These are phyloP conservation scores for Isaurus tuberculatus DNA, from an alignment of 92 coral and sea anemone species.

Conservation along the genomic window DNA sequence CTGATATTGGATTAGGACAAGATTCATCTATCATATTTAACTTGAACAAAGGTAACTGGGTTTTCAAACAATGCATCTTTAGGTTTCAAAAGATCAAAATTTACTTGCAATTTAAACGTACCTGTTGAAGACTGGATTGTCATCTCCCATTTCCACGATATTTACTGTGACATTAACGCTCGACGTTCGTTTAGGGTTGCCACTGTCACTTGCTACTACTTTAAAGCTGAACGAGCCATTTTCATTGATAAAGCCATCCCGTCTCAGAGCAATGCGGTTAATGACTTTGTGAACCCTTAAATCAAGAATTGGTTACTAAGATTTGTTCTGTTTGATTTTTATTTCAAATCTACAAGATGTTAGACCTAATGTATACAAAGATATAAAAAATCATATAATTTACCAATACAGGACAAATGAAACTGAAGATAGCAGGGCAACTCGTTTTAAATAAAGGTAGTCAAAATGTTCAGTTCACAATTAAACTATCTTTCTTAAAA, in stretches of 20 bases:
- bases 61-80: too few species aligned
- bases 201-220: conserved; percentile 88
- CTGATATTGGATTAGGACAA: too few species aligned
- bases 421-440: too few species aligned
- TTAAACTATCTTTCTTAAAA: too few species aligned
- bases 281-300: conserved; percentile 75
- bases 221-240: conserved; percentile 79
- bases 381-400: too few species aligned
- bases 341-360: too few species aligned
- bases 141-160: conserved; percentile 80
- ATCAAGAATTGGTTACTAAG: not conserved
- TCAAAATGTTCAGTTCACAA: too few species aligned
- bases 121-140: conserved; percentile 88
- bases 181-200: conserved; percentile 69
- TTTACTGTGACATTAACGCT: conserved; percentile 76
- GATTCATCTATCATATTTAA: too few species aligned
- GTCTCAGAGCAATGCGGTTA: conserved; percentile 72
- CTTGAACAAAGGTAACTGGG: too few species aligned
- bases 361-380: not conserved
- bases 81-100: too few species aligned
- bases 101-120: conserved; percentile 7
- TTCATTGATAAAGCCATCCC: conserved; percentile 65
- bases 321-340: not conserved
- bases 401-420: too few species aligned
- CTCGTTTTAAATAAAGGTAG: too few species aligned